These are phyloP conservation scores for Sinohyriopsis cumingii DNA, from an alignment of 2,888 invertebrate species.

Conservation along the genomic window DNA sequence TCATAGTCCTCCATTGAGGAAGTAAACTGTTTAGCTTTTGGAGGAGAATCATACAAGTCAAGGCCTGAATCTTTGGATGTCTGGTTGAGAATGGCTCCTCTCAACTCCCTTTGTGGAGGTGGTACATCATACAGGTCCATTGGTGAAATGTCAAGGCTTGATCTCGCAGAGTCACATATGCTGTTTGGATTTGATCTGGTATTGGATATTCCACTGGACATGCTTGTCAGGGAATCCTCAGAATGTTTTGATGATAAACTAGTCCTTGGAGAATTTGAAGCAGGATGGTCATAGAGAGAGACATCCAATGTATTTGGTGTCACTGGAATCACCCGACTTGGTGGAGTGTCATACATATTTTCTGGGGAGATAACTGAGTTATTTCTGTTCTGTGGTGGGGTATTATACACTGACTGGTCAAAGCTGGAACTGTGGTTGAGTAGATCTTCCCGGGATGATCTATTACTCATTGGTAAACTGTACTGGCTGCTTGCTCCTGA, in stretches of 20 bases:
- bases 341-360: conserved; percentile 57
- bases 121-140: conserved; percentile 66
- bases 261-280: conserved; percentile 62
- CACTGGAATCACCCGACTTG: conserved; percentile 21
- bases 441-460: conserved; percentile 36
- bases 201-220: conserved; percentile 60
- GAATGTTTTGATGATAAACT: conserved; percentile 70
- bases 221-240: conserved; percentile 65
- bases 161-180: conserved; percentile 76
- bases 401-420: conserved; percentile 50
- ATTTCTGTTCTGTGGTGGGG: conserved; percentile 46
- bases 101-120: conserved; percentile 38
- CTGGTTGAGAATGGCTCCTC: conserved; percentile 24
- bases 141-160: conserved; percentile 70
- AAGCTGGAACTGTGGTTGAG: conserved; percentile 28
- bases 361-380: conserved; percentile 22
- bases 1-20: conserved; percentile 60
- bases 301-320: conserved; percentile 14
- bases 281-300: conserved; percentile 45
- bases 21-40: conserved; percentile 60
- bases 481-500: conserved; percentile 46
- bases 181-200: conserved; percentile 75
- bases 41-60: conserved; percentile 79
- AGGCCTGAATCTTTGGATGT: conserved; percentile 61
- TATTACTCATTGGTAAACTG: conserved; percentile 19